Percentiles rank a stretch among this genome's conserved stretches.
phyloP scores from a whole-genome alignment of 2,113 vertebrate species.

The Aleadryas rufinucha region DNA sequence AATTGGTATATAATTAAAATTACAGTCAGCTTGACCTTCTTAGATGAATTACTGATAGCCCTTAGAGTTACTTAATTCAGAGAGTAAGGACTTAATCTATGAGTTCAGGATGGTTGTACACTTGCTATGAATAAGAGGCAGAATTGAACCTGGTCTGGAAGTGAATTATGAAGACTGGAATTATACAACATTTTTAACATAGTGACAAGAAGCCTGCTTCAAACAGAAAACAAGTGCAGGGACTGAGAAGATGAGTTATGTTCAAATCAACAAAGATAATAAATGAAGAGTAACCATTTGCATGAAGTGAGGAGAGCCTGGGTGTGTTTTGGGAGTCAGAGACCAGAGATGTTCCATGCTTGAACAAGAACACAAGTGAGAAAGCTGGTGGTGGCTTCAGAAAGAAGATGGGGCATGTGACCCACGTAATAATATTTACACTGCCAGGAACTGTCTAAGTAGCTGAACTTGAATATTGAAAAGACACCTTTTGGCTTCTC shows the following conservation, averaged over 20 bases:
- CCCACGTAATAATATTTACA: neutral
- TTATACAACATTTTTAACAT: neutral
- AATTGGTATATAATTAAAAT: neutral
- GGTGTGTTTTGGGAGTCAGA: neutral
- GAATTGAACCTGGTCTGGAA: neutral
- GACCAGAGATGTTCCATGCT: neutral
- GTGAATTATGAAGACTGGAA: neutral
- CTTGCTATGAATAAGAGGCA: neutral
- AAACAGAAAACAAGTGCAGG: neutral
- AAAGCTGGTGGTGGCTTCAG: neutral
- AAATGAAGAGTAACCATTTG: neutral
- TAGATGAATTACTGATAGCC: neutral
- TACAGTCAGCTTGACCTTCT: neutral
- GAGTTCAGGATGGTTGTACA: neutral
- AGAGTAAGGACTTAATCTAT: neutral
- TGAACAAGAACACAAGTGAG: neutral
- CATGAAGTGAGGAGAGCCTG: neutral
- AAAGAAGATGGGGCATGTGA: neutral
- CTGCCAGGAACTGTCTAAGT: neutral
- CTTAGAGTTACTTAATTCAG: neutral
- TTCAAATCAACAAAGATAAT: neutral
- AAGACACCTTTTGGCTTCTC: neutral
- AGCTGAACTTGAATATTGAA: neutral
- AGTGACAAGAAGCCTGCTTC: neutral
- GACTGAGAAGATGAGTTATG: neutral